Evolutionary conservation across 92 coral and sea anemone genomes (phyloP), one percentile per base, ranked within the genome.

Genomic region (Umimayanthus kanabou): DNA sequence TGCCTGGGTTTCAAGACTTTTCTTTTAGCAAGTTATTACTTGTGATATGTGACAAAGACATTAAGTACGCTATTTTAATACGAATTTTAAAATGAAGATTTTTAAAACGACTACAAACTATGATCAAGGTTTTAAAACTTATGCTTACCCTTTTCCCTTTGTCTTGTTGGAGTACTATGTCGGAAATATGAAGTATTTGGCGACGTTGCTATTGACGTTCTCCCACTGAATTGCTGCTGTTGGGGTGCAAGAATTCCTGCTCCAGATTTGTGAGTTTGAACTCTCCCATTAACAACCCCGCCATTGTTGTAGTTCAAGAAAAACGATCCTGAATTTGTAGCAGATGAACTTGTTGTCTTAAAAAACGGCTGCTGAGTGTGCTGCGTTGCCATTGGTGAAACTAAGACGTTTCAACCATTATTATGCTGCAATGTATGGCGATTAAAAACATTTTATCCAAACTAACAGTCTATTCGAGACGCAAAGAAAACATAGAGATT

Each of bases 351-450:
- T 85, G 97, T 90, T 33, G 94, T 92, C 90, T 95, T 97, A 94
- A 97, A 97, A 90, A 97, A 95, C 30, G 97, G 98, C 79, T 97
- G 98, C 55, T 91, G 96, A 78, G 85, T 93, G 61, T 94, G 96
- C 43, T 95, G 98, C 86, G 88, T 95, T 89, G 98, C 50, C 87
- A 83, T 79, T 85, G 83, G 39, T 71, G 18, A 71, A 83, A 26
- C 57, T 49, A 69, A 69, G 6, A 1, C 79, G 11, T 70, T 64
- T 71, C 64, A 71, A 25, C 14, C 64, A 47, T 26, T 57, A 57
- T 57, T 61, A n/a, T 75, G 45, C 10, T 37, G 14, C 65, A 69
- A 9, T 43, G 25, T 1, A 83, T 71, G 43, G 26, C 9, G 30
- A 28, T 11, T n/a, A 23, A 10, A 81, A 65, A 11, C 23, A 9